A percentile compares a stretch with the other conserved stretches of the same genome.
Evolutionary conservation across 2,113 vertebrate genomes (phyloP).

Genomic region (Blennius ocellaris): DNA sequence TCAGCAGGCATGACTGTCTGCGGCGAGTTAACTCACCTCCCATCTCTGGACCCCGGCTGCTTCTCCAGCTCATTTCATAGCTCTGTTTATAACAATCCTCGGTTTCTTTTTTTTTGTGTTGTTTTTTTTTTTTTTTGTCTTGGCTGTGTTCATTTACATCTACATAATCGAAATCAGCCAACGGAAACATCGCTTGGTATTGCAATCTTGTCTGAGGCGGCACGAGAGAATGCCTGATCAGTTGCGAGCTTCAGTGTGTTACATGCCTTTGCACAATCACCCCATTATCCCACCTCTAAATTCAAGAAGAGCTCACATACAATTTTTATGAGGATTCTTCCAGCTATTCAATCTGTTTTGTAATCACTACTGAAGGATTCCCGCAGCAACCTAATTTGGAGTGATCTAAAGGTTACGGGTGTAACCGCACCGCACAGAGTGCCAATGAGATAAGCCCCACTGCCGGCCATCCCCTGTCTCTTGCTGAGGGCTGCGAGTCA

Average conservation of each 20-base stretch:
- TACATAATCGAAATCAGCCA: constrained; percentile 70
- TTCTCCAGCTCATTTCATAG: constrained; percentile 43
- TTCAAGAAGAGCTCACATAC: constrained; percentile 50
- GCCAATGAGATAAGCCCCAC: constrained; percentile 62
- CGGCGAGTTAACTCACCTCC: constrained; percentile 52
- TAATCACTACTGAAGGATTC: constrained; percentile 71
- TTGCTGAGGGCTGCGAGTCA: constrained; percentile 58
- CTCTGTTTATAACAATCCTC: constrained; percentile 53
- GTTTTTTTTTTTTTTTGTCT: background rate
- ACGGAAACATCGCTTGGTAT: constrained; percentile 51
- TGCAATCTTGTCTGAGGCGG: constrained; percentile 53
- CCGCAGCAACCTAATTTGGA: constrained; percentile 64
- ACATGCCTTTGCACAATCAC: constrained; percentile 54
- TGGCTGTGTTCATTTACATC: constrained; percentile 61
- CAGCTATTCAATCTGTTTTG: constrained; percentile 67
- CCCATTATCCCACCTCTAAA: constrained; percentile 54
- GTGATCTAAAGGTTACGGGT: constrained; percentile 77
- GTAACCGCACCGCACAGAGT: constrained; percentile 62
- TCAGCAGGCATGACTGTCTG: constrained; percentile 60
- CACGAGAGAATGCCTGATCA: constrained; percentile 66
- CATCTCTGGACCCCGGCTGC: constrained; percentile 42
- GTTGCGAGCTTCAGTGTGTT: constrained; percentile 31
- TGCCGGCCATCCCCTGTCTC: constrained; percentile 50
- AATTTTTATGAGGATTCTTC: constrained; percentile 72
- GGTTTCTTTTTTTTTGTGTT: constrained; percentile 20